Percentiles rank a stretch among this genome's conserved stretches.
Evolutionary conservation across 2,113 vertebrate genomes (phyloP).

Genomic region (Semicossyphus pulcher): DNA sequence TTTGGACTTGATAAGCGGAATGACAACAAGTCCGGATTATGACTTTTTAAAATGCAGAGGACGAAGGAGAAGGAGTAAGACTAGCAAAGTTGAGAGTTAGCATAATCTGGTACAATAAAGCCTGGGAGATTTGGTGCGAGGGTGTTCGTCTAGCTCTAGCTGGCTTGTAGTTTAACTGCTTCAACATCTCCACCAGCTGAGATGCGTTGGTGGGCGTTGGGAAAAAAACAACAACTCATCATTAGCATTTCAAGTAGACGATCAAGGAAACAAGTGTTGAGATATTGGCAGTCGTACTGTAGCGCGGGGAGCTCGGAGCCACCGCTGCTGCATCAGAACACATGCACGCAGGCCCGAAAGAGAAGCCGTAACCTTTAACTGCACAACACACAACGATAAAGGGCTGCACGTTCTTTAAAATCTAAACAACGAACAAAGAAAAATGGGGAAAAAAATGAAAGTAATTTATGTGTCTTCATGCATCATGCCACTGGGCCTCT

Average conservation of each 20-base stretch:
- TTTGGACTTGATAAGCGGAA: background rate
- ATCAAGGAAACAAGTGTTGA: slow-evolving; percentile 27
- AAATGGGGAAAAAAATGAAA: background rate
- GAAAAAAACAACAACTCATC: slow-evolving; percentile 8
- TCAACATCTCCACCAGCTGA: slow-evolving; percentile 30
- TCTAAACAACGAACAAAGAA: background rate
- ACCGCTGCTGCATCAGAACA: slow-evolving; percentile 20
- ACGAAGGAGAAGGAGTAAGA: slow-evolving; percentile 14
- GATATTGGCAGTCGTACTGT: slow-evolving; percentile 26
- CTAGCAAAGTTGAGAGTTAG: slow-evolving; percentile 17
- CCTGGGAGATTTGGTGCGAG: slow-evolving; percentile 31
- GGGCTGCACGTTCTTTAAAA: background rate
- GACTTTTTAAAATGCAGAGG: slow-evolving; percentile 24
- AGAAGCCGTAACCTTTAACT: background rate
- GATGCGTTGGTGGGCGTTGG: slow-evolving; percentile 24
- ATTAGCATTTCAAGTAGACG: slow-evolving; percentile 51
- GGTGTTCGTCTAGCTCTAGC: slow-evolving; percentile 29
- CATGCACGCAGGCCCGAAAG: background rate
- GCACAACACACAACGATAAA: background rate
- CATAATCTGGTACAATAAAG: slow-evolving; percentile 44
- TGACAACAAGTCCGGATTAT: background rate
- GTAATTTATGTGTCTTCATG: slow-evolving; percentile 13
- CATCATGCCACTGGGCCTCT: slow-evolving; percentile 9
- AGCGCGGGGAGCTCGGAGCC: background rate
- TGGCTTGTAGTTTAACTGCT: slow-evolving; percentile 20